A percentile compares a stretch with the other conserved stretches of the same genome.
phyloP scores from a whole-genome alignment of 2,888 invertebrate genomes.

The Andrena praecox region DNA sequence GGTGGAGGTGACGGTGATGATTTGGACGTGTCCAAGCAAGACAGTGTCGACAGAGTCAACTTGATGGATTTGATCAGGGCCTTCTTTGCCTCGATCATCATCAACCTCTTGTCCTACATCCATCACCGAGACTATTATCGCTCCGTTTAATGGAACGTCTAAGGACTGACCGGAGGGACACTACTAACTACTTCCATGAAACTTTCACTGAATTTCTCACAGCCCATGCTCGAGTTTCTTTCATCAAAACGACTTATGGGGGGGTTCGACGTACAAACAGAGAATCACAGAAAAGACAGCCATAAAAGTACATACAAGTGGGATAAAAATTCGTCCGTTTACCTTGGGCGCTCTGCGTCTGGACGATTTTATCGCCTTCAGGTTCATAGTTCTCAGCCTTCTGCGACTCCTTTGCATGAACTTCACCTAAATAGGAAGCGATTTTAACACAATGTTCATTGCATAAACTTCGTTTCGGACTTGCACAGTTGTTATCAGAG shows the following conservation, averaged over 20 bases:
- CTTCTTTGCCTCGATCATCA: conserved; percentile 76
- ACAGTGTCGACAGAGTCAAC: conserved; percentile 79
- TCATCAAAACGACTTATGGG: neutral
- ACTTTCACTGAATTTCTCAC: neutral
- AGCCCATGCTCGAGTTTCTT: neutral
- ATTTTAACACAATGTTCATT: neutral
- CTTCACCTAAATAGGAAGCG: conserved; percentile 83
- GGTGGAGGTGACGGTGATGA: conserved; percentile 81
- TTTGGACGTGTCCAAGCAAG: conserved; percentile 79
- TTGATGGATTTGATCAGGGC: conserved; percentile 78
- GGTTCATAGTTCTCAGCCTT: conserved; percentile 86
- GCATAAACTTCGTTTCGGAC: too few species aligned
- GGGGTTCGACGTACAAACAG: neutral
- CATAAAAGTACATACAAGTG: neutral
- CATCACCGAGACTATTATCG: conserved; percentile 75
- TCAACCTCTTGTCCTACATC: conserved; percentile 78
- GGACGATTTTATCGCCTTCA: conserved; percentile 85
- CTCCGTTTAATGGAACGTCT: conserved; percentile 53
- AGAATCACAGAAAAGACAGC: neutral
- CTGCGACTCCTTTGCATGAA: conserved; percentile 86
- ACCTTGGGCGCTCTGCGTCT: conserved; percentile 69
- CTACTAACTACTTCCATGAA: neutral
- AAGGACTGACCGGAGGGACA: conserved; percentile 5
- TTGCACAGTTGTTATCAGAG: too few species aligned
- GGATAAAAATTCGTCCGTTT: neutral